Evolutionary conservation across 2,888 invertebrate species (phyloP).

Genomic region (Aleiodes testaceus): DNA sequence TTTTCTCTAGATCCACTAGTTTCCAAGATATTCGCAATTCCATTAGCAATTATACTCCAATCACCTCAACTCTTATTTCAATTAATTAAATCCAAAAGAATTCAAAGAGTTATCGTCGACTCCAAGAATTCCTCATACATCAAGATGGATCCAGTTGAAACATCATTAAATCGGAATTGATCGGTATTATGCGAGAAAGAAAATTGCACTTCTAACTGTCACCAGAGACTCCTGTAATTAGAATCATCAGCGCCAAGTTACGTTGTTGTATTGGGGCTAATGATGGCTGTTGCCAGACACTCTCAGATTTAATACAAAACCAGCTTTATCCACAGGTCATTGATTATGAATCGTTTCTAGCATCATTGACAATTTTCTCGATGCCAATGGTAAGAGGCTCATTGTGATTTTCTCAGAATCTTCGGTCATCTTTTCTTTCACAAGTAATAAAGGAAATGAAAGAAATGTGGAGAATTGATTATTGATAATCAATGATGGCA

Average conservation of each 20-base stretch:
- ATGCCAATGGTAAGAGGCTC: not conserved
- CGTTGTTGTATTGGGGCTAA: slow-evolving; percentile 45
- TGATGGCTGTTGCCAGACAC: slow-evolving; percentile 49
- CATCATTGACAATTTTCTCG: not conserved
- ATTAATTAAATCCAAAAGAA: too few species aligned
- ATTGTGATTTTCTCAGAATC: slow-evolving; percentile 16
- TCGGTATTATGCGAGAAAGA: slow-evolving; percentile 12
- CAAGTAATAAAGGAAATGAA: too few species aligned
- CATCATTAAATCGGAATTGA: slow-evolving; percentile 5
- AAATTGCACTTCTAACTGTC: slow-evolving; percentile 45
- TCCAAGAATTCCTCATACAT: not conserved
- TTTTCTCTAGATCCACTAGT: not conserved
- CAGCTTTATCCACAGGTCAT: not conserved
- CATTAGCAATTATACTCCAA: too few species aligned
- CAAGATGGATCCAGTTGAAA: slow-evolving; percentile 37
- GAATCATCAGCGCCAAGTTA: slow-evolving; percentile 47
- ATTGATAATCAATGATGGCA: slow-evolving; percentile 1
- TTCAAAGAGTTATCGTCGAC: slow-evolving; percentile 33
- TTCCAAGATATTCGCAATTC: too few species aligned
- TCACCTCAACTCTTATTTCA: too few species aligned
- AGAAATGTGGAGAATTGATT: not conserved
- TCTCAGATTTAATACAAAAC: not conserved
- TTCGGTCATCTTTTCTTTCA: too few species aligned
- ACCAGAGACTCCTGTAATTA: slow-evolving; percentile 49
- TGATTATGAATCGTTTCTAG: slow-evolving; percentile 29